Evolutionary conservation across 2,888 invertebrate species (phyloP).

Genomic region (Horisme vitalbata): DNA sequence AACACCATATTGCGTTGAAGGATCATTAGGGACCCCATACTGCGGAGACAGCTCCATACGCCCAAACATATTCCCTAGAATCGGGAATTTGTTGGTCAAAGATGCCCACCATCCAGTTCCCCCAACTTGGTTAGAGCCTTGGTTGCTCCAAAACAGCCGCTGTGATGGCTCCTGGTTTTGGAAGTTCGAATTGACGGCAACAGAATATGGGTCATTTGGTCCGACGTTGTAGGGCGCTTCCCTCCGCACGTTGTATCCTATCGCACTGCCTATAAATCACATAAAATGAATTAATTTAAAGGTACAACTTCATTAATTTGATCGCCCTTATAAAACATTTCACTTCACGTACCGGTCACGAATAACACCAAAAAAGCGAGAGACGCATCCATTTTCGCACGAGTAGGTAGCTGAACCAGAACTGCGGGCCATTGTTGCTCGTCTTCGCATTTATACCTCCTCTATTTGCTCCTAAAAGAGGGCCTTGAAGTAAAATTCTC

Average conservation of each 20-base stretch:
- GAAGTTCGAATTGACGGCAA: constrained; percentile 51
- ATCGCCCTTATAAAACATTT: constrained; percentile 13
- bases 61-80: constrained; percentile 71
- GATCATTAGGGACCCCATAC: constrained; percentile 52
- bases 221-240: constrained; percentile 64
- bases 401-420: constrained; percentile 62
- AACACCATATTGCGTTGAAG: constrained; percentile 41
- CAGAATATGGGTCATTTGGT: constrained; percentile 60
- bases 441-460: constrained; percentile 78
- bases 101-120: constrained; percentile 70
- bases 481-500: constrained; percentile 81
- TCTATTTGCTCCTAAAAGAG: constrained; percentile 78
- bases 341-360: constrained; percentile 71
- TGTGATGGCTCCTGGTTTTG: constrained; percentile 62
- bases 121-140: constrained; percentile 73
- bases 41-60: constrained; percentile 62
- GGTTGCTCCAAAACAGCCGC: constrained; percentile 66
- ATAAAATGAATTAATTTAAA: constrained; percentile 8
- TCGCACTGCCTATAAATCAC: constrained; percentile 59
- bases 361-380: constrained; percentile 62
- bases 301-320: constrained; percentile 2
- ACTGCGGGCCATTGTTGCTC: constrained; percentile 71
- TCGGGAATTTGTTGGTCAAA: constrained; percentile 73
- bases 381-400: constrained; percentile 71
- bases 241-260: constrained; percentile 64